A percentile compares a stretch with the other conserved stretches of the same genome.
Conservation (phyloP, 2,797 vertebrate genomes). For the Threskiornis aethiopicus region DNA sequence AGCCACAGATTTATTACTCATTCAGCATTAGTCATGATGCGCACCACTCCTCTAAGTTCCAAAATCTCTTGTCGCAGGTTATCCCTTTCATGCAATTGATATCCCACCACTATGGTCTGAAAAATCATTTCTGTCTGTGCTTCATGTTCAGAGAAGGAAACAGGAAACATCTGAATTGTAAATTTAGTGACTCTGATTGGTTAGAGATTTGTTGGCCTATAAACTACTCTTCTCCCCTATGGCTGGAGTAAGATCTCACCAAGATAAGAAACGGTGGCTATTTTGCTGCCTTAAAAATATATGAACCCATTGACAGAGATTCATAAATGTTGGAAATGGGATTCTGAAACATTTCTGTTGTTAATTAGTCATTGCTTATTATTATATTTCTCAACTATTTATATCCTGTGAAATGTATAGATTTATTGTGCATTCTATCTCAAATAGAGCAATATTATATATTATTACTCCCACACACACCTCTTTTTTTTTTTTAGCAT, state of each 20-base stretch:
- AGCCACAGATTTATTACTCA: background rate
- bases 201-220: background rate
- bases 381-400: background rate
- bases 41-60: background rate
- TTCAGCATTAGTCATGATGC: background rate
- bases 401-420: background rate
- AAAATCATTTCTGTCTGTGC: background rate
- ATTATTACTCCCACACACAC: accelerated
- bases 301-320: background rate
- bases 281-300: background rate
- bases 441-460: background rate
- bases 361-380: background rate
- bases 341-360: background rate
- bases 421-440: background rate
- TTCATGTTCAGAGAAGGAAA: background rate
- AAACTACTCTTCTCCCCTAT: background rate
- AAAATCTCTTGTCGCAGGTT: background rate
- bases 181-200: background rate
- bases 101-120: background rate
- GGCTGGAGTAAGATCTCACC: background rate
- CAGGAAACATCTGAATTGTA: background rate
- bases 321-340: background rate
- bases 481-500: accelerated
- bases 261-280: background rate
- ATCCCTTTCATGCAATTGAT: background rate